These are phyloP conservation scores for Drosophila emarginata DNA, from an alignment of 2,888 invertebrate genomes.

Conservation along the genomic window DNA sequence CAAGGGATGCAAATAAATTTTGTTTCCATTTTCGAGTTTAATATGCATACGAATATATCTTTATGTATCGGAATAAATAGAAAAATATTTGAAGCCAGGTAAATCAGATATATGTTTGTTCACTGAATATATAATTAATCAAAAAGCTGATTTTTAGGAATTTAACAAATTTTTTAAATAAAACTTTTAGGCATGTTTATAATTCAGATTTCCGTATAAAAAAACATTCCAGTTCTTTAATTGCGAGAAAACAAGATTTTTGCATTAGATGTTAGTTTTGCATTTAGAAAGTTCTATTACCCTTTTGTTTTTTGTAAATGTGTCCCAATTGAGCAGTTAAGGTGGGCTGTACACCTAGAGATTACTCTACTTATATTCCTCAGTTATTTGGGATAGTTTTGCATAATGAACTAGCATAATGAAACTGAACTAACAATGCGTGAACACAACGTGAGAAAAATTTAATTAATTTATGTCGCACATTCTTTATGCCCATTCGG, in stretches of 20 bases:
- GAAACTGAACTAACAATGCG: constrained; percentile 36
- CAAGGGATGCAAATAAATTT: too few relatives aligned
- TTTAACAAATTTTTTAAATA: too few relatives aligned
- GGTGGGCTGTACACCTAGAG: neutral
- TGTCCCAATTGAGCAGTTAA: constrained; percentile 25
- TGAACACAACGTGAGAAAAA: constrained; percentile 63
- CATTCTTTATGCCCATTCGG: constrained; percentile 63
- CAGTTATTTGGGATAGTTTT: constrained; percentile 50
- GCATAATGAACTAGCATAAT: constrained; percentile 50
- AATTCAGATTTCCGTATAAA: too few relatives aligned
- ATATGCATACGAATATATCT: neutral
- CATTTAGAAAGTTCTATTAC: neutral
- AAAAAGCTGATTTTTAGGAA: too few relatives aligned
- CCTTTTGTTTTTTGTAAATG: constrained; percentile 1
- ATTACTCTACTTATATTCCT: neutral
- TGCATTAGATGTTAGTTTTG: constrained; percentile 29
- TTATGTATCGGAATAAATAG: too few relatives aligned
- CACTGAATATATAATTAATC: too few relatives aligned
- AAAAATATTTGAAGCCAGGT: too few relatives aligned
- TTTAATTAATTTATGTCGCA: constrained; percentile 73
- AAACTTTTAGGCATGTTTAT: too few relatives aligned
- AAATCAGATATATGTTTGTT: too few relatives aligned
- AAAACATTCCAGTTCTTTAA: too few relatives aligned
- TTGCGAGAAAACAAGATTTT: constrained; percentile 28
- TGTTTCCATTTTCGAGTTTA: too few relatives aligned